Base-by-base conservation (phyloP, 2,113 vertebrate genomes). In the Chloropsis hardwickii region DNA sequence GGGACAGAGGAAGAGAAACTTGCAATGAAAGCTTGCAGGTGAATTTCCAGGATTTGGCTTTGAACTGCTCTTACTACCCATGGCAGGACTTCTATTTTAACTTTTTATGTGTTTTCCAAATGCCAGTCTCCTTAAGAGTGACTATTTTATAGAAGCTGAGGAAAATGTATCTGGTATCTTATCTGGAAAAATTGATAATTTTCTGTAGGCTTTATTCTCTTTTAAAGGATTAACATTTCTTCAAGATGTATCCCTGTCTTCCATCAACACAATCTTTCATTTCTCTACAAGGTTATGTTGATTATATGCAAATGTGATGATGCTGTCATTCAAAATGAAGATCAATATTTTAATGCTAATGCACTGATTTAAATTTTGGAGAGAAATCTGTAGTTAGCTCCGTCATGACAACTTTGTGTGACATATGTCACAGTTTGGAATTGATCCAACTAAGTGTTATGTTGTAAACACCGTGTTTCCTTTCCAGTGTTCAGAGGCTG, bases 341-440 rank as follows among this genome's bases (percentile, higher is more conserved):
- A 89, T 87, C 64, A 76, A 64, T 51, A 79, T 80, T 92, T 97
- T 81, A 89, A 94, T 88, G 67, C 44, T 69, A 51, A 77, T 56
- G 14, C 8, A 10, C 7, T n/a, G 39, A 44, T 85, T 78, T 67
- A 44, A 72, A 0, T 54, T 42, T 65, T 66, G 56, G 58, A 95
- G 69, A 48, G 73, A 88, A 82, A 65, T 61, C 47, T 31, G 22
- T 86, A 57, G 33, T 83, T 61, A 86, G 16, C 71, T 88, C 37
- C 5, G 1, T 85, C 83, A 72, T 69, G 20, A 47, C 14, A 62
- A 33, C 65, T 90, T 74, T 80, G 62, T 70, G 33, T 96, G 93
- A 95, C 93, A 83, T 48, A 84, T 93, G 89, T 86, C 90, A 91
- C 56, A 44, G 27, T 42, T 76, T 88, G 89, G 81, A 91, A 82